phyloP scores from a whole-genome alignment of 37 sponge, comb jelly and placozoan species.

The Crambe crambe region DNA sequence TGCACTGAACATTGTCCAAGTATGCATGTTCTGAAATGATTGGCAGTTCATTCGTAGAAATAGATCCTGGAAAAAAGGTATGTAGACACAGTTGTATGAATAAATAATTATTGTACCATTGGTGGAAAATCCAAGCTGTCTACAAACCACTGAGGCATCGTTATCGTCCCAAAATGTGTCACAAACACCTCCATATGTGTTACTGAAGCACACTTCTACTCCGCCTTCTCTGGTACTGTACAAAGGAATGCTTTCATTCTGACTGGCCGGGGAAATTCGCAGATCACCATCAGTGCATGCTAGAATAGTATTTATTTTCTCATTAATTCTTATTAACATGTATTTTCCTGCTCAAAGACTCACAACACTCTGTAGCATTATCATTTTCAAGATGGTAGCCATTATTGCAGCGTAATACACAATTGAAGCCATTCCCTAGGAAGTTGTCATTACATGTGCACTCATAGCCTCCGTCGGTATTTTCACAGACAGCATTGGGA shows the following conservation, averaged over 20 bases:
- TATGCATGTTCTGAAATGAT: slow-evolving; percentile 2
- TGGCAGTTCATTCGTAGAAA: not conserved
- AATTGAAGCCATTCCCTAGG: slow-evolving; percentile 21
- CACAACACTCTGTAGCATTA: not conserved
- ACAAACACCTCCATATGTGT: slow-evolving; percentile 43
- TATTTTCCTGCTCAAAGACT: not conserved
- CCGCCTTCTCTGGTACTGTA: slow-evolving; percentile 7
- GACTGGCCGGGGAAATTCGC: not conserved
- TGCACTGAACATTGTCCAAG: slow-evolving; percentile 45
- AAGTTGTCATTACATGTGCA: slow-evolving; percentile 30
- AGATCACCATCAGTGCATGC: slow-evolving; percentile 23
- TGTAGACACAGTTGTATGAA: not conserved
- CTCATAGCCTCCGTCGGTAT: slow-evolving; percentile 21
- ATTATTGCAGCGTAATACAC: not conserved
- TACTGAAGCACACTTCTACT: slow-evolving; percentile 35
- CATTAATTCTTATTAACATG: not conserved
- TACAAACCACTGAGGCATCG: slow-evolving; percentile 41
- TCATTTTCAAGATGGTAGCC: not conserved
- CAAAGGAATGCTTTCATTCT: not conserved
- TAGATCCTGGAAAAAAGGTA: not conserved
- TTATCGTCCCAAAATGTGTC: slow-evolving; percentile 31
- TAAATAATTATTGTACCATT: not conserved
- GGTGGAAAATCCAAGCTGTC: slow-evolving; percentile 24
- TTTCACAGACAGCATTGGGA: slow-evolving; percentile 20
- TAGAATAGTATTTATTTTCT: not conserved